Evolutionary conservation across 2,888 invertebrate genomes (phyloP), one percentile per base, ranked within the genome.

Genomic region (Amphipoea lucens): DNA sequence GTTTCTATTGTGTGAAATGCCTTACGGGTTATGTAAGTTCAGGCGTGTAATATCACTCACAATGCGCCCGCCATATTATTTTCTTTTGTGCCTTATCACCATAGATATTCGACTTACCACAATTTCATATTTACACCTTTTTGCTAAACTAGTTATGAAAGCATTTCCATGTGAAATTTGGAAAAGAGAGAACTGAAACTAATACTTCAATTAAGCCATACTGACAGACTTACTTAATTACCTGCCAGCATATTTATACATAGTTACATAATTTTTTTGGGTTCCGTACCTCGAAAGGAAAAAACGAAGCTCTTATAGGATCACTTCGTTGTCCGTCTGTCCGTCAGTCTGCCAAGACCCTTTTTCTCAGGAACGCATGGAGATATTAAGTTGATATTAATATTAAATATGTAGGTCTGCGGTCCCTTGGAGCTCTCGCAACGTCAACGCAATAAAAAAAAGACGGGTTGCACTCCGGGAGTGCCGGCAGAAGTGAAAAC

Each of bases 11-110:
- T 88, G 72, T 82, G 78, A 84, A 79, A 85, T 79, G 77, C 79
- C 85, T 84, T 57, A 74, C 36, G 23, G 69, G 69, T 87, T 88
- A 89, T 69, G 79, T 84, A 90, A 88, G 74, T 63, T 80, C 57
- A 74, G 36, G 20, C 60, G 74, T 76, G 70, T 83, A 69, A 73
- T 84, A 73, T 69, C 48, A 67, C 45, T 72, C 42, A 80, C 83
- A 82, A 80, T 78, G 63, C 74, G 1, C 40, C 48, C 57, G 78
- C 79, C 66, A 76, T 82, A 68, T 78, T 76, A 60, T 82, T 78
- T 78, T 80, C 76, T 67, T 60, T 84, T 74, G 78, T 75, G 67
- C 42, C 20, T 77, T 62, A 67, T 69, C 29, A n/a, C n/a, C n/a
- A n/a, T n/a, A n/a, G n/a, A n/a, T n/a, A n/a, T n/a, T n/a, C n/a